A percentile compares a stretch with the other conserved stretches of the same genome.
Conservation (phyloP, 2,888 invertebrate genomes). For the Drosophila leonis region DNA sequence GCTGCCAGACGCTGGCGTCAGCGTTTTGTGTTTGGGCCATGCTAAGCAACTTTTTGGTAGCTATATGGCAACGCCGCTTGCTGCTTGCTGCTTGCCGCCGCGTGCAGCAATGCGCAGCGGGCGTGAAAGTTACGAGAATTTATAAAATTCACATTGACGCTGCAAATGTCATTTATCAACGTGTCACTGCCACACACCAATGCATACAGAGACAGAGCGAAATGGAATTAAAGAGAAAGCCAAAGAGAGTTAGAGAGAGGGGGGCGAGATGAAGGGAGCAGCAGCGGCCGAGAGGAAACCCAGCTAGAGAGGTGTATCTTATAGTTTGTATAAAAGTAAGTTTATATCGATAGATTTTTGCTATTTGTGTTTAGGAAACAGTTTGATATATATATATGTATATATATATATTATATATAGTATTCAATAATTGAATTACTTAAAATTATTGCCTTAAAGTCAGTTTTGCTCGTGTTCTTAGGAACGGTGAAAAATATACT, state of each 20-base stretch:
- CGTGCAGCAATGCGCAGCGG: constrained; percentile 52
- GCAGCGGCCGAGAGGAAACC: neutral
- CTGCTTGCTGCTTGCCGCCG: constrained; percentile 5
- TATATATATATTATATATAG: too few relatives aligned
- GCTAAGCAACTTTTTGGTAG: constrained; percentile 59
- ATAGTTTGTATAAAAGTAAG: neutral
- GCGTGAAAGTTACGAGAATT: constrained; percentile 78
- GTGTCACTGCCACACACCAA: constrained; percentile 64
- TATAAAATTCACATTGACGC: constrained; percentile 81
- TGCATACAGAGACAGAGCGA: constrained; percentile 28
- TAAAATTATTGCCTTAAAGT: neutral
- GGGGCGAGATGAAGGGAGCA: neutral
- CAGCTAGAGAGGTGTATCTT: constrained; percentile 5
- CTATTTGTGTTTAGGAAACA: neutral
- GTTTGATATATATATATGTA: neutral
- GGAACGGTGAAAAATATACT: neutral
- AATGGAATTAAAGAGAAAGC: constrained; percentile 9
- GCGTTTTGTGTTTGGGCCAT: constrained; percentile 74
- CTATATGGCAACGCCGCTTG: constrained; percentile 16
- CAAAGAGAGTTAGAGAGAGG: constrained; percentile 1
- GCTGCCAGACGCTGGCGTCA: constrained; percentile 48
- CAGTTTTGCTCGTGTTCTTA: neutral
- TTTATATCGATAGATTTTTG: neutral
- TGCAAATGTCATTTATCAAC: constrained; percentile 80
- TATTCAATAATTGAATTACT: neutral